These are phyloP conservation scores for Tetramorium bicarinatum DNA, from an alignment of 2,888 invertebrate species.

Conservation along the genomic window DNA sequence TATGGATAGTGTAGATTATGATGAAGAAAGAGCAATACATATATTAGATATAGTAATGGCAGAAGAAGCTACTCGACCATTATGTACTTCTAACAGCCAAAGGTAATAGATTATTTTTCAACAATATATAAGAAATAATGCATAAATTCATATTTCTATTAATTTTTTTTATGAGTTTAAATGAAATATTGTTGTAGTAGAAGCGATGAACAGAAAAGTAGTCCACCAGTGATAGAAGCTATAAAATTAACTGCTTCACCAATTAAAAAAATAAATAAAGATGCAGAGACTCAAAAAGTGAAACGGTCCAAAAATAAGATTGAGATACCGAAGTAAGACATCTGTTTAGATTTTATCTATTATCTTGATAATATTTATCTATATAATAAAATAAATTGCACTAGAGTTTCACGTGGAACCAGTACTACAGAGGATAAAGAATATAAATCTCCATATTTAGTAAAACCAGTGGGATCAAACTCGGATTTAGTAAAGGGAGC, in stretches of 20 bases:
- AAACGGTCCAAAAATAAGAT: conserved; percentile 86
- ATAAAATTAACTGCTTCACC: conserved; percentile 84
- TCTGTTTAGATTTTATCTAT: conserved; percentile 14
- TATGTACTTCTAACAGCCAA: conserved; percentile 83
- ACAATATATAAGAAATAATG: conserved; percentile 10
- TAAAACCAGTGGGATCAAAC: conserved; percentile 91
- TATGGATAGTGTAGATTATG: conserved; percentile 95
- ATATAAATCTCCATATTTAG: conserved; percentile 89
- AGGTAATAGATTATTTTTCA: conserved; percentile 75
- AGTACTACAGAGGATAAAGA: conserved; percentile 87
- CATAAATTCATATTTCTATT: not conserved
- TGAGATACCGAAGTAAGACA: conserved; percentile 85
- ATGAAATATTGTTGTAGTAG: conserved; percentile 76
- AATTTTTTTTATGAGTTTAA: not conserved
- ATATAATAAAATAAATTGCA: not conserved
- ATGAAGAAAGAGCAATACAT: conserved; percentile 93
- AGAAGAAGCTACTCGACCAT: conserved; percentile 88
- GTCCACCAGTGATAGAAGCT: conserved; percentile 84
- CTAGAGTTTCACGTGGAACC: conserved; percentile 86
- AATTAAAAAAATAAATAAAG: conserved; percentile 81
- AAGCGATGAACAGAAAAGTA: conserved; percentile 84
- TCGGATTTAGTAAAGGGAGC: conserved; percentile 92
- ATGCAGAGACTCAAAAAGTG: conserved; percentile 82
- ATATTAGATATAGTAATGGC: conserved; percentile 91
- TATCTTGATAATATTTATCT: not conserved